Conservation (phyloP, 2,888 invertebrate species). For the Oscheius sp. region DNA sequence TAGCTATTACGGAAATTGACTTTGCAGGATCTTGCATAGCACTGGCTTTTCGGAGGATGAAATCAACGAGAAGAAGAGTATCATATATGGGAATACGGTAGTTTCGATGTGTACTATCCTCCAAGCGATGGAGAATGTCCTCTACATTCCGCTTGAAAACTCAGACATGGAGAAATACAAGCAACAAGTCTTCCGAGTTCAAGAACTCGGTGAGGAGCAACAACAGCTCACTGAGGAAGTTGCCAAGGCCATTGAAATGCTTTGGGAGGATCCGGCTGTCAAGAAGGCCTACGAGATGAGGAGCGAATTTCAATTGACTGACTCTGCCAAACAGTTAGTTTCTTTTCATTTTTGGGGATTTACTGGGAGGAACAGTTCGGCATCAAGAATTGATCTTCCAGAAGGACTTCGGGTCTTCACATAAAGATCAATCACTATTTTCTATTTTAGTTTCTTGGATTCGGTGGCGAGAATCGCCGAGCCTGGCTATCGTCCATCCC, state of each 20-base stretch:
- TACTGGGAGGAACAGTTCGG: too few relatives aligned
- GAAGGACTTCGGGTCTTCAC: too few relatives aligned
- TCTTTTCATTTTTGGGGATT: background rate
- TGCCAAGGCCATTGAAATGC: conserved; percentile 46
- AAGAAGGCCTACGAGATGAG: conserved; percentile 69
- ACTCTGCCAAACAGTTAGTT: conserved; percentile 69
- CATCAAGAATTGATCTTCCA: too few relatives aligned
- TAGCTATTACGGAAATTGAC: too few relatives aligned
- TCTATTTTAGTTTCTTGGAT: conserved; percentile 67
- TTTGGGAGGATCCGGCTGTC: conserved; percentile 65
- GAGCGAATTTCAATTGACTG: conserved; percentile 67
- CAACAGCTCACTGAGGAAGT: conserved; percentile 63
- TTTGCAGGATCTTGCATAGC: conserved; percentile 65
- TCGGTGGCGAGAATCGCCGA: conserved; percentile 55
- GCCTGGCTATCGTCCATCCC: conserved; percentile 67
- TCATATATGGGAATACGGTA: conserved; percentile 67
- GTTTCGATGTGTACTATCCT: conserved; percentile 68
- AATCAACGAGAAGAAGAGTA: conserved; percentile 65
- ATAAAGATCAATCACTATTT: too few relatives aligned
- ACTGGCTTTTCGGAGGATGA: conserved; percentile 70
- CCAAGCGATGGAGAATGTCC: conserved; percentile 67
- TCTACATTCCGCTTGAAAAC: conserved; percentile 66
- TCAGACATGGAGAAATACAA: conserved; percentile 54
- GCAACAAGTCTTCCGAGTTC: conserved; percentile 50
- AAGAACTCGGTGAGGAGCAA: conserved; percentile 65